Evolutionary conservation across 2,888 invertebrate species (phyloP).

Genomic region (Tetropium fuscum): DNA sequence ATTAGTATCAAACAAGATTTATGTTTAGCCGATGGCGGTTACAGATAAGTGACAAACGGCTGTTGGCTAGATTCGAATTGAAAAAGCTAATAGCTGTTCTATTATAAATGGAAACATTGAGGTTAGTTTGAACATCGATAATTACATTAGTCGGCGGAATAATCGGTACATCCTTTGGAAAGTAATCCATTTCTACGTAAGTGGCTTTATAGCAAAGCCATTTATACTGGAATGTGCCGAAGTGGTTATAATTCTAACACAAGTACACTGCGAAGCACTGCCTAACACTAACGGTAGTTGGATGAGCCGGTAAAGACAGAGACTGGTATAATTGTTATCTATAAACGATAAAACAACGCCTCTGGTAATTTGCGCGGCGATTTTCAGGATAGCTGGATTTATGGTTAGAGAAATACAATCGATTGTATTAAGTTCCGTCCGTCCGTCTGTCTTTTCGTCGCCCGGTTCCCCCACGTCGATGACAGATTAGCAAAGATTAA

Average conservation of each 20-base stretch:
- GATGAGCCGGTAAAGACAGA: constrained; percentile 15
- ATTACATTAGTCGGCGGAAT: background rate
- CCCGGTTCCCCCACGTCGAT: constrained; percentile 42
- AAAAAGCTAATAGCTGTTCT: too few relatives aligned
- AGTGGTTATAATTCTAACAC: too few relatives aligned
- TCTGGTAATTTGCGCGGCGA: constrained; percentile 8
- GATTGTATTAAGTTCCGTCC: constrained; percentile 12
- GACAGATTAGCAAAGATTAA: constrained; percentile 52
- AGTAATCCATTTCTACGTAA: background rate
- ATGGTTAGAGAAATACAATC: constrained; percentile 8
- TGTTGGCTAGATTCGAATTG: too few relatives aligned
- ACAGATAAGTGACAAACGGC: constrained; percentile 10
- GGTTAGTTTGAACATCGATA: constrained; percentile 8
- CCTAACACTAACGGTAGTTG: constrained; percentile 14
- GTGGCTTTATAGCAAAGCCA: background rate
- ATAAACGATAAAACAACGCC: constrained; percentile 13
- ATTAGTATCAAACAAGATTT: too few relatives aligned
- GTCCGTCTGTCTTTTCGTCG: constrained; percentile 14
- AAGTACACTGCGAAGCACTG: constrained; percentile 1
- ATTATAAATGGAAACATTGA: background rate
- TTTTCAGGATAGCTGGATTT: constrained; percentile 24
- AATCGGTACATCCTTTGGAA: background rate
- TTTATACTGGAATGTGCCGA: too few relatives aligned
- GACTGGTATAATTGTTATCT: constrained; percentile 15
- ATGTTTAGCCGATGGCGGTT: constrained; percentile 2